phyloP scores from a whole-genome alignment of 2,888 invertebrate species.

The Malthinus flaveolus region DNA sequence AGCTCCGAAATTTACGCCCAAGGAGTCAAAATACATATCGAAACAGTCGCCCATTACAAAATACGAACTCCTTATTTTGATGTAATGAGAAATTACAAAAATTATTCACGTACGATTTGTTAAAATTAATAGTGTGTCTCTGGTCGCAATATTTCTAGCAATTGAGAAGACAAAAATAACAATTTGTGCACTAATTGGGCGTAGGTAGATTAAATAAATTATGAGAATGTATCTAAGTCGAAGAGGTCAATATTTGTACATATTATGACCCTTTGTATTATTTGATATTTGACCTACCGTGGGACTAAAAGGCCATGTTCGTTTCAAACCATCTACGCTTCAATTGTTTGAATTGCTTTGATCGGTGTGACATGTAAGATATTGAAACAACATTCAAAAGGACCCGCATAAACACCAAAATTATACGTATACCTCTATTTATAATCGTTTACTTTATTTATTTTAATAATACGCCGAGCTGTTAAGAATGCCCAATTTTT shows the following conservation, averaged over 20 bases:
- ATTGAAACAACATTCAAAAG: constrained; percentile 20
- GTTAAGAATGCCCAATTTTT: neutral
- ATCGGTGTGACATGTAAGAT: constrained; percentile 27
- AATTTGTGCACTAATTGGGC: constrained; percentile 30
- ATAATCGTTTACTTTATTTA: neutral
- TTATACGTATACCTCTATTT: neutral
- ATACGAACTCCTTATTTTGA: too few relatives aligned
- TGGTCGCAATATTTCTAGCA: constrained; percentile 18
- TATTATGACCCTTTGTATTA: constrained; percentile 39
- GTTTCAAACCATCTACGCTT: constrained; percentile 26
- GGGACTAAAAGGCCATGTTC: constrained; percentile 28
- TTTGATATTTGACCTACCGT: constrained; percentile 30
- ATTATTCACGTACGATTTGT: too few relatives aligned
- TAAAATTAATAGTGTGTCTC: too few relatives aligned
- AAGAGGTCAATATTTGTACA: constrained; percentile 47
- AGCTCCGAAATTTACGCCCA: neutral
- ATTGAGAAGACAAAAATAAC: constrained; percentile 28
- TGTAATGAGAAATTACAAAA: too few relatives aligned
- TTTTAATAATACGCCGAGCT: too few relatives aligned
- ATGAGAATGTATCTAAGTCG: constrained; percentile 32
- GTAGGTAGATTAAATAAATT: constrained; percentile 34
- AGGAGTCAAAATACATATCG: too few relatives aligned
- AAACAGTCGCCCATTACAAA: too few relatives aligned
- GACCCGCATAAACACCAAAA: constrained; percentile 6
- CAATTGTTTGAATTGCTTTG: constrained; percentile 30